Base-by-base conservation (phyloP, 2,113 vertebrate species). In the Ochotona princeps region DNA sequence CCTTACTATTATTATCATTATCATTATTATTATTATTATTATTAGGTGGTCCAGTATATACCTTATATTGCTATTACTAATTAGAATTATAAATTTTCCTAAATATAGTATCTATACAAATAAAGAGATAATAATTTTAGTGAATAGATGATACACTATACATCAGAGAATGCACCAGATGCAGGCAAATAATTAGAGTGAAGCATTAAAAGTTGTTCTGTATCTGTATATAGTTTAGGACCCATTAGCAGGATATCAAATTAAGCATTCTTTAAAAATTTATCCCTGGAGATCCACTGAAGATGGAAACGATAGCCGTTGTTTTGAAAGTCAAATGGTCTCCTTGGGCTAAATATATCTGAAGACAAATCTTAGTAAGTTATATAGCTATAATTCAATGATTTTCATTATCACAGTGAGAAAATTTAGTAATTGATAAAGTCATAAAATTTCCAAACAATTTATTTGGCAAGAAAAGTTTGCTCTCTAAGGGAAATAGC, bases 1-100 rank as follows among this genome's bases (percentile, higher is more conserved):
- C 84, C 76, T 94, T 89, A 89, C 89, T 95, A 78, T 92, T 97
- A 92, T 89, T 97, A 69, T 44, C 6, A 44, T 44, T 44, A 44
- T 44, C 6, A 44, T 44, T 44, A 44, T 44, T 44, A 6, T 94
- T 89, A 89, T 90, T 95, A 78, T 92, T 97, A 84, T 35, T 95
- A 89, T 83, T 63, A 83, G 44, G 63, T 70, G 17, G 72, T 87
- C 73, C 25, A 92, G 87, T 95, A 92, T 92, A 90, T 89, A 57
- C 3, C 3, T 60, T 7, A 69, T 14, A 57, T 57, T 96, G 87
- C 11, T 63, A 94, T 84, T 89, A 73, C 81, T 75, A 66, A 91
- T 73, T 73, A 88, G 8, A 51, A 90, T 44, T 80, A 32, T 12
- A 60, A 44, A 65, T 49, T 57, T 87, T 93, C 89, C 11, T 81